Conservation (phyloP, 2,888 invertebrate species). For the Polymixis lichenea region DNA sequence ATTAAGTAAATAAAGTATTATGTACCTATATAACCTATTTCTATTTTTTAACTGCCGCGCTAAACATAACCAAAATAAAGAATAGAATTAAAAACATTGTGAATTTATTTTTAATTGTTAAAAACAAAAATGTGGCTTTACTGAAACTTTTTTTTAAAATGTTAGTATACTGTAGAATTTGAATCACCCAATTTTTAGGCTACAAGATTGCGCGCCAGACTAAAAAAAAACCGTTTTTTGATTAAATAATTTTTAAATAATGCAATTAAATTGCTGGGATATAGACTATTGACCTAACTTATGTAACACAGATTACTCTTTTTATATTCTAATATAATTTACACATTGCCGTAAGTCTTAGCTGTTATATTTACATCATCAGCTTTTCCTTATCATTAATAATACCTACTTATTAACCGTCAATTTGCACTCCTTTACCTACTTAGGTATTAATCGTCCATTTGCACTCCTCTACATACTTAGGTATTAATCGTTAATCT, state of each 20-base stretch:
- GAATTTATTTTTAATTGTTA: neutral
- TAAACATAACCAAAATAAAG: neutral
- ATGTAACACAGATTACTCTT: neutral
- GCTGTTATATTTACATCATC: conserved; percentile 9
- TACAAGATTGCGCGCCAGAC: neutral
- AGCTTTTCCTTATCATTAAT: conserved; percentile 15
- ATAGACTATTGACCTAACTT: neutral
- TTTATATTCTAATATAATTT: neutral
- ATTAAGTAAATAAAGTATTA: neutral
- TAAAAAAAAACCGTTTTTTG: neutral
- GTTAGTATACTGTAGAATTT: neutral
- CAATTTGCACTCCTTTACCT: too few species aligned
- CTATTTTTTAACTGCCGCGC: neutral
- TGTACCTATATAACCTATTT: neutral
- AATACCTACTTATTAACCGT: neutral
- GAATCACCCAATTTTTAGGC: neutral
- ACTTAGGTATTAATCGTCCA: neutral
- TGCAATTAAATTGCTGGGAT: conserved; percentile 18
- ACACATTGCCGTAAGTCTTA: neutral
- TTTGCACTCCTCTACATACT: too few species aligned
- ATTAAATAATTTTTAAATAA: conserved; percentile 3
- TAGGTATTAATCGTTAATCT: too few species aligned
- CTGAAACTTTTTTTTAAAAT: neutral
- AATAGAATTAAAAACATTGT: neutral
- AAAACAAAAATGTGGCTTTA: neutral